Evolutionary conservation across 2,797 vertebrate genomes (phyloP), one percentile per base, ranked within the genome.

Genomic region (Danio jaintianensis): DNA sequence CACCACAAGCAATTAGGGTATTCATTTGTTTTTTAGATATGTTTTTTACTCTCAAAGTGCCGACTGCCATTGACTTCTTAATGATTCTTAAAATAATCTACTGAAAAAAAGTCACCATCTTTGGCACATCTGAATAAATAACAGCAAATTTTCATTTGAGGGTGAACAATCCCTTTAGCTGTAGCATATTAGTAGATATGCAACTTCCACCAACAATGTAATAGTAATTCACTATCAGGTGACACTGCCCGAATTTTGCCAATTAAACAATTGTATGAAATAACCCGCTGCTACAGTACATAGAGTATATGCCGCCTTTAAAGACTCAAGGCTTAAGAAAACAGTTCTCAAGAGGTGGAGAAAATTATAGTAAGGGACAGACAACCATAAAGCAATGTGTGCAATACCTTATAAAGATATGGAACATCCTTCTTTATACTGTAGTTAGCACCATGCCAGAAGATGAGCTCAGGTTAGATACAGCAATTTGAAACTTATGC

Each of bases 401-500:
- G 43, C 18, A 18, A 67, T 9, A 59, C 36, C 15, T 12, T 50
- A 53, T 13, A n/a, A n/a, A n/a, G n/a, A n/a, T n/a, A 47, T 55
- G 61, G n/a, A 36, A 42, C 59, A 42, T 63, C 7, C 47, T 12
- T 8, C 43, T 13, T 45, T 5, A 22, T 43, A n/a, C n/a, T 53
- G 70, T 18, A 66, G 63, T 45, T 53, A 70, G 68, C 50, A 70
- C 9, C 11, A 42, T 70, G 36, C 42, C 38, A 66, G 45, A 36
- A 18, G 64, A 70, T 40, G 38, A 72, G 58, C 45, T 78, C 52
- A 83, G 77, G 63, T 59, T 66, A 83, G 83, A 47, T 64, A 56
- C 84, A 50, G 89, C 80, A 63, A 53, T 87, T 86, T 93, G 85
- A 91, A 85, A 89, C 89, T 94, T 90, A 93, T 87, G 87, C 89